Conservation (phyloP, 2,797 vertebrate genomes). For the Loris lydekkerianus region DNA sequence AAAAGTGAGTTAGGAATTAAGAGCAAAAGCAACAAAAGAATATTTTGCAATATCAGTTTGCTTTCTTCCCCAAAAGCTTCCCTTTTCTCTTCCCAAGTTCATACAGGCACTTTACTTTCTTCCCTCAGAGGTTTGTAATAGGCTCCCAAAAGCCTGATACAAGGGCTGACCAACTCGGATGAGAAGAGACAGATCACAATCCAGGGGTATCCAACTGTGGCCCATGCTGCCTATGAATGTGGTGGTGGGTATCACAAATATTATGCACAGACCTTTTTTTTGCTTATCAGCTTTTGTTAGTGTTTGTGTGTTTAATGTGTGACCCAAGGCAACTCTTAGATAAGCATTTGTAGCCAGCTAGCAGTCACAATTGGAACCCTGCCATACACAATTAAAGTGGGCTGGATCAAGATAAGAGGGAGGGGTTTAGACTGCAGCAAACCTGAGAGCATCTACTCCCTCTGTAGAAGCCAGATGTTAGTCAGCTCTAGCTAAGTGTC, state of each 20-base stretch:
- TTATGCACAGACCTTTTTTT: no score
- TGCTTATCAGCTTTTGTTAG: no score
- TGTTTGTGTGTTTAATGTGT: no score
- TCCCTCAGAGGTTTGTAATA: neutral
- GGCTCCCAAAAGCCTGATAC: neutral
- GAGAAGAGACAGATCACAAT: neutral
- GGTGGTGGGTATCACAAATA: no score
- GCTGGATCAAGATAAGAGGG: neutral
- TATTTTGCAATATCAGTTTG: neutral
- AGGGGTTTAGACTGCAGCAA: fast-evolving
- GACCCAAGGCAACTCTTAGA: no score
- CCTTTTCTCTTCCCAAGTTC: neutral
- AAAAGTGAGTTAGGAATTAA: conserved; percentile 37
- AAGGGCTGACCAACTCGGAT: neutral
- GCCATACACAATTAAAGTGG: neutral
- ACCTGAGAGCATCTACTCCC: neutral
- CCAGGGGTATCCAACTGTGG: no score
- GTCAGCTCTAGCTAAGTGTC: neutral
- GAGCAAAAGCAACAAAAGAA: neutral
- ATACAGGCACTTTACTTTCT: neutral
- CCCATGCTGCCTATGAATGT: no score
- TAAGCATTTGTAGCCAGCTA: no score
- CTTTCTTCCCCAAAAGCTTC: neutral
- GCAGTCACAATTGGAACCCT: no score
- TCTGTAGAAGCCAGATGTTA: fast-evolving